phyloP scores from a whole-genome alignment of 2,888 invertebrate genomes.

The Acrocera orbiculus region DNA sequence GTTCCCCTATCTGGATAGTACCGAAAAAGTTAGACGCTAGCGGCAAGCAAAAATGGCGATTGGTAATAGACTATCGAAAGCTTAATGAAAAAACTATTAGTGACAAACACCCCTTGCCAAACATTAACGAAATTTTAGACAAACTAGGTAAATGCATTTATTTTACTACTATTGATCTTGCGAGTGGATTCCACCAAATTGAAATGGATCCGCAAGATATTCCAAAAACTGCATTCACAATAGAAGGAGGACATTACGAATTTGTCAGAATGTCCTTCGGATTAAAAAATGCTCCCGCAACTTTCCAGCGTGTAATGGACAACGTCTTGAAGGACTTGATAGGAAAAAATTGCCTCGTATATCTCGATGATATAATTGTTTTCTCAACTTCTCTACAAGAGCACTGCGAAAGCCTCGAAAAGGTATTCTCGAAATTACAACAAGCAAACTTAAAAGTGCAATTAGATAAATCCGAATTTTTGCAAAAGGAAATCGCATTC shows the following conservation, averaged over 20 bases:
- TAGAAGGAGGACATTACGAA: constrained; percentile 7
- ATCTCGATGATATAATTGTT: constrained; percentile 18
- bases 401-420: constrained; percentile 13
- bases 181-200: constrained; percentile 18
- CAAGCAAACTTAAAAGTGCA: constrained; percentile 14
- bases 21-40: constrained; percentile 2
- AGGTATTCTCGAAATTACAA: constrained; percentile 9
- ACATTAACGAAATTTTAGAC: constrained; percentile 22
- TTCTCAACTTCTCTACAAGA: constrained; percentile 13
- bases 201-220: constrained; percentile 10
- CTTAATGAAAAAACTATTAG: constrained; percentile 22
- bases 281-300: constrained; percentile 2
- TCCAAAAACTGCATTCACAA: constrained; percentile 9
- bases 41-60: constrained; percentile 16
- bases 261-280: constrained; percentile 4
- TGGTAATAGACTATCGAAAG: constrained; percentile 23
- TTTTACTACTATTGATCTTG: constrained; percentile 18
- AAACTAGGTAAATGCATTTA: constrained; percentile 21
- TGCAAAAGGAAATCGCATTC: constrained; percentile 16
- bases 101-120: constrained; percentile 20
- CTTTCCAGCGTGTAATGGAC: constrained; percentile 5
- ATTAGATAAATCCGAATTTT: constrained; percentile 16
- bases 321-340: constrained; percentile 9
- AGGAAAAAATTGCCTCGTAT: constrained; percentile 10
- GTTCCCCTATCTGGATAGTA: constrained; percentile 3